phyloP scores from a whole-genome alignment of 2,113 vertebrate genomes.

The Varanus komodoensis region DNA sequence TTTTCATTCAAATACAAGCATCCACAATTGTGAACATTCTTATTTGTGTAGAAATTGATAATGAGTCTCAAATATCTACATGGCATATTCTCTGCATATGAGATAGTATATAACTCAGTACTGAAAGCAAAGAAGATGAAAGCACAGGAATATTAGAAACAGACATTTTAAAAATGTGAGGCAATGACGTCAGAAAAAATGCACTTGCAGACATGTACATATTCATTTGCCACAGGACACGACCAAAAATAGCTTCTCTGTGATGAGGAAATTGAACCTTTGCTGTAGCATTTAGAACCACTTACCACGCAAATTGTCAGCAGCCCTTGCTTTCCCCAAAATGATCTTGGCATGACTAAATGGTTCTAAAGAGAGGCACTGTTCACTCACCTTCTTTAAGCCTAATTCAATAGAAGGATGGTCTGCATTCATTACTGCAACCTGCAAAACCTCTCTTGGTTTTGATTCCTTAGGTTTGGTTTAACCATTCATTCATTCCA shows the following conservation, averaged over 20 bases:
- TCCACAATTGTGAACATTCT: neutral
- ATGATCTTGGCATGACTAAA: neutral
- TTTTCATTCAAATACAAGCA: neutral
- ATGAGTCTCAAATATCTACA: neutral
- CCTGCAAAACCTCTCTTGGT: neutral
- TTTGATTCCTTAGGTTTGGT: neutral
- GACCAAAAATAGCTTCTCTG: neutral
- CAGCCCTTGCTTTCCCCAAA: neutral
- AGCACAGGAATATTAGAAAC: neutral
- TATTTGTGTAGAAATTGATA: neutral
- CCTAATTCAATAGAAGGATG: neutral
- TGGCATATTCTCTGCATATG: neutral
- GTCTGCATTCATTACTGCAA: slow-evolving; percentile 2
- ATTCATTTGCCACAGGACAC: neutral
- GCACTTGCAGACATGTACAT: neutral
- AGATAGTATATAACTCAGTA: neutral
- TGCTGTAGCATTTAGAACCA: neutral
- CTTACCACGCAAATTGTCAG: neutral
- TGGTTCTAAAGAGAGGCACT: neutral
- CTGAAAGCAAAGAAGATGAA: neutral
- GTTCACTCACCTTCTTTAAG: neutral
- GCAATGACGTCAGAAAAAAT: neutral
- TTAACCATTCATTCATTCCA: neutral
- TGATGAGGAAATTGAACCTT: neutral
- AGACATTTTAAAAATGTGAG: neutral